Conservation (phyloP, 2,888 invertebrate species). For the Thecophora atra region DNA sequence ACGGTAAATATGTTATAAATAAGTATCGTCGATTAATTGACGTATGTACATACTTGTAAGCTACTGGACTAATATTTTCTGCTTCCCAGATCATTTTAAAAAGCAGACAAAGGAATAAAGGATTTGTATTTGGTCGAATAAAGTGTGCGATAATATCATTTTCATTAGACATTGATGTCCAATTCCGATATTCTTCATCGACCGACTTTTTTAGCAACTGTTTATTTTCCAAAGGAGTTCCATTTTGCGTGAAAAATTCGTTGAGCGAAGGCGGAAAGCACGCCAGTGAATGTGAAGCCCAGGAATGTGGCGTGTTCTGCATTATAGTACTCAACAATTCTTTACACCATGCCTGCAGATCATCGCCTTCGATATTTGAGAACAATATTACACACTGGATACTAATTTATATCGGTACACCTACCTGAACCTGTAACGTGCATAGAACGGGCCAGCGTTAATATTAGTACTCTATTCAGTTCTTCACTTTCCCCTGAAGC, state of each 20-base stretch:
- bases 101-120: slow-evolving; percentile 88
- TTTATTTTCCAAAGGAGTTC: slow-evolving; percentile 87
- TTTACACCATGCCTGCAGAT: slow-evolving; percentile 79
- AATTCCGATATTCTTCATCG: slow-evolving; percentile 94
- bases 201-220: slow-evolving; percentile 90
- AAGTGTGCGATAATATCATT: slow-evolving; percentile 96
- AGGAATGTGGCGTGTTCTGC: slow-evolving; percentile 94
- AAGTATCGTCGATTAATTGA: not conserved
- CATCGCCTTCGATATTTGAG: slow-evolving; percentile 54
- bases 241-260: slow-evolving; percentile 89
- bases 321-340: slow-evolving; percentile 89
- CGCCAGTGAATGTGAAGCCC: slow-evolving; percentile 91
- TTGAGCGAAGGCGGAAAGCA: slow-evolving; percentile 90
- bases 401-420: not conserved
- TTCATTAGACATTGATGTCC: slow-evolving; percentile 97
- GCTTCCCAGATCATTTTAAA: slow-evolving; percentile 97
- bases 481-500: slow-evolving; percentile 96
- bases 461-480: slow-evolving; percentile 89
- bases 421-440: slow-evolving; percentile 86
- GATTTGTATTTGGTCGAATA: slow-evolving; percentile 90
- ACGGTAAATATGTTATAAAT: not conserved
- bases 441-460: slow-evolving; percentile 92
- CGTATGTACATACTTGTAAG: slow-evolving; percentile 82
- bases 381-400: not conserved
- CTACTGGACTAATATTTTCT: slow-evolving; percentile 90